A percentile compares a stretch with the other conserved stretches of the same genome.
Conservation (phyloP, 2,797 vertebrate species). For the Phylloscopus collybita region DNA sequence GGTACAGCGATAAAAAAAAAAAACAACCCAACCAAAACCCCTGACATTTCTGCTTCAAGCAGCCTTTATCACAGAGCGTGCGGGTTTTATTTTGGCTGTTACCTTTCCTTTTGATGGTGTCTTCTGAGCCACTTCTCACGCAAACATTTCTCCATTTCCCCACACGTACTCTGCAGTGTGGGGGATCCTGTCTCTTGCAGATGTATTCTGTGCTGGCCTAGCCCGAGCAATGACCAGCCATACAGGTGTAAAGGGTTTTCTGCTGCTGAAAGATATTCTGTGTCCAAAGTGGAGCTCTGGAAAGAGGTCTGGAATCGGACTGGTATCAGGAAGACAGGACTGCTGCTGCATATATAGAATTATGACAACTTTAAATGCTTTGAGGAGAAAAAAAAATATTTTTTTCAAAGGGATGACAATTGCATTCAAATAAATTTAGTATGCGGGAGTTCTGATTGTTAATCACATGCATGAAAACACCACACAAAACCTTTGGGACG, state of each 20-base stretch:
- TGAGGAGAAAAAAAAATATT: background rate
- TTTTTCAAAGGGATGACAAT: background rate
- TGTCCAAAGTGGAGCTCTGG: background rate
- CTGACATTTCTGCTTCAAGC: conserved; percentile 61
- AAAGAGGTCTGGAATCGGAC: background rate
- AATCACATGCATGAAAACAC: background rate
- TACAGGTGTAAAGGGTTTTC: background rate
- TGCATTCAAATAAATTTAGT: background rate
- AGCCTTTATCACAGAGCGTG: conserved; percentile 37
- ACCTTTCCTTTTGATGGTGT: conserved; percentile 60
- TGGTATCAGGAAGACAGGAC: background rate
- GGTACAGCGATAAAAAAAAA: conserved; percentile 46
- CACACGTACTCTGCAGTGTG: background rate
- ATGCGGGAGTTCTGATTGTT: background rate
- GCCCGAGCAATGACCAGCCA: background rate
- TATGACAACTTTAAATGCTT: background rate
- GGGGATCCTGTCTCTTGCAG: background rate
- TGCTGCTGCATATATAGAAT: background rate
- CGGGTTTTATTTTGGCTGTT: conserved; percentile 47
- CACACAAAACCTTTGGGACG: background rate
- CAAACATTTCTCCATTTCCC: conserved; percentile 14
- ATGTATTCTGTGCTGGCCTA: background rate
- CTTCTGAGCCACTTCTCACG: conserved; percentile 39
- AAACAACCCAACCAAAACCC: background rate
- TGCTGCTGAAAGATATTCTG: background rate